phyloP scores from a whole-genome alignment of 2,797 vertebrate species.

The Syncerus caffer region DNA sequence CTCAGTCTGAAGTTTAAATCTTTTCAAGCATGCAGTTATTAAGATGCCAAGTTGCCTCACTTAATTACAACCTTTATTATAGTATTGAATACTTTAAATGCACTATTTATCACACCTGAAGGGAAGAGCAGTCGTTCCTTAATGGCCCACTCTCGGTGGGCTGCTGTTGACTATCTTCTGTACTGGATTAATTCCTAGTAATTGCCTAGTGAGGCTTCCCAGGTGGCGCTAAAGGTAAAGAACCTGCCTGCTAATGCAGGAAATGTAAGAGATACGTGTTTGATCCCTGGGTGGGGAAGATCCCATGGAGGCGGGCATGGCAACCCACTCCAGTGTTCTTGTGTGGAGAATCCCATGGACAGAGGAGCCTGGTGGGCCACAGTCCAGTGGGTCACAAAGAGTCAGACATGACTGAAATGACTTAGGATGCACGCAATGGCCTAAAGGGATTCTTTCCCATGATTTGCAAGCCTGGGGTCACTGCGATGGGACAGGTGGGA shows the following conservation, averaged over 20 bases:
- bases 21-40: constrained; percentile 70
- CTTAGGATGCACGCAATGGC: background rate
- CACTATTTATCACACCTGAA: constrained; percentile 71
- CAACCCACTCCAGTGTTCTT: background rate
- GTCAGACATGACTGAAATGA: background rate
- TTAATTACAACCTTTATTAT: constrained; percentile 76
- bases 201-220: background rate
- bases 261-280: background rate
- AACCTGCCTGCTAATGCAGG: background rate
- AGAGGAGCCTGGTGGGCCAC: background rate
- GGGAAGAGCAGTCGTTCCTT: constrained; percentile 47
- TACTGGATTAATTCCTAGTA: constrained; percentile 68
- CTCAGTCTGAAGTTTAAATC: constrained; percentile 69
- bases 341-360: background rate
- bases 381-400: background rate
- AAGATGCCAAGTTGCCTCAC: constrained; percentile 70
- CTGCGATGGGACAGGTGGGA: no score
- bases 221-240: background rate
- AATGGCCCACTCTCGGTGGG: constrained; percentile 62
- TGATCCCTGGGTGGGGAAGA: background rate
- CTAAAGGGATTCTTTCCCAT: background rate
- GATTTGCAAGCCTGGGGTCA: background rate
- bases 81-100: constrained; percentile 71
- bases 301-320: background rate
- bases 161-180: constrained; percentile 68